Base-by-base conservation (phyloP, 2,888 invertebrate species). In the Cartodere bifasciata region DNA sequence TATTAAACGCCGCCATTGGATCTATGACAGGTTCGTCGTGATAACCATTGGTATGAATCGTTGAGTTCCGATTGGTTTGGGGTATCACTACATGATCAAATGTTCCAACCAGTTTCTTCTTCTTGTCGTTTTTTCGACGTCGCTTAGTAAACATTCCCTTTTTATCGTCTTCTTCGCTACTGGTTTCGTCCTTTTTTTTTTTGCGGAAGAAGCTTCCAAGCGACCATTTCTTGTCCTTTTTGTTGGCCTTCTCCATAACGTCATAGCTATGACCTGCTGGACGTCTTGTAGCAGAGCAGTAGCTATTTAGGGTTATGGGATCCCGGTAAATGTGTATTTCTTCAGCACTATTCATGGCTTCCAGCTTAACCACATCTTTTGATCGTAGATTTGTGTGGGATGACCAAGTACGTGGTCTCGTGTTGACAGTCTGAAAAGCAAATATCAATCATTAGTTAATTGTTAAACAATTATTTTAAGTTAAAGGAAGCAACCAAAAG, bases 141-240 rank as follows among this genome's bases (percentile, higher is more conserved):
- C 60, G 46, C 25, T 55, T 52, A 3, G 60, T 48, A 32, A 62
- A 56, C 22, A 57, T 55, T 32, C 54, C 56, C 36, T 50, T 50
- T 23, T 54, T 53, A 17, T 49, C 48, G 7, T 52, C 50, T 13
- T 65, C 65, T 16, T 62, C 64, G 16, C 63, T 64, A 25, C 63
- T 65, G 31, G 69, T 70, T 26, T 64, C 68, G 41, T 72, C 72
- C 41, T 75, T 75, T 56, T 81, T 82, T 58, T 79, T 79, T 51
- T 78, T 68, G 39, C 80, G 68, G 51, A 86, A 80, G 3, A 86
- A 66, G 46, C 77, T 79, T 4, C 85, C 83, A 23, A 86, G 70
- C 5, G 81, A 80, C 85, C 85, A 86, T 57, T 82, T 83, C 49
- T 70, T 72, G 44, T 62, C 64, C 44, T 75, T 78, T 46, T 74